Conservation (phyloP, 2,888 invertebrate genomes). For the Archips xylosteana region DNA sequence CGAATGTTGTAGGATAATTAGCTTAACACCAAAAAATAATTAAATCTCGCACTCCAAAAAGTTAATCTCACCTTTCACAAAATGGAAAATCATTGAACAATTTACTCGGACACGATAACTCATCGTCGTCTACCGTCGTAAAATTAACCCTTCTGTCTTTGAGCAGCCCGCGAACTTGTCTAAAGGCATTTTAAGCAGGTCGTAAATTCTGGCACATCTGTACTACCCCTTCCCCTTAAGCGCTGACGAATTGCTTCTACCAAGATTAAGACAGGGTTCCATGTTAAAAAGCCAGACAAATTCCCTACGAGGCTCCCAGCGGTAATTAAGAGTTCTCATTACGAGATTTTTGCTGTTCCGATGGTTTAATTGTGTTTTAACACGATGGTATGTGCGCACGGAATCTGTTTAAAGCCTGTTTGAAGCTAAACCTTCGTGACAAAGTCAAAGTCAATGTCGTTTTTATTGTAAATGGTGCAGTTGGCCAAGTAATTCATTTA, state of each 20-base stretch:
- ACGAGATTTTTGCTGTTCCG: constrained; percentile 25
- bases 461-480: too few species aligned
- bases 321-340: constrained; percentile 39
- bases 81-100: constrained; percentile 2
- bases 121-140: background rate
- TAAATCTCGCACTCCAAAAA: background rate
- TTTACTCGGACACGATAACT: background rate
- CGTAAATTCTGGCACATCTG: constrained; percentile 37
- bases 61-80: background rate
- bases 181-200: constrained; percentile 10
- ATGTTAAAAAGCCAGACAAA: constrained; percentile 21
- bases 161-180: background rate
- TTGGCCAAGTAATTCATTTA: too few species aligned
- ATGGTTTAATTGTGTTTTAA: constrained; percentile 13
- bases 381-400: background rate
- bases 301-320: constrained; percentile 22
- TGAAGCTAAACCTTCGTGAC: too few species aligned
- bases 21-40: too few species aligned
- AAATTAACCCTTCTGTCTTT: constrained; percentile 21
- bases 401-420: background rate
- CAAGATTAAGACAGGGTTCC: constrained; percentile 30
- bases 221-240: constrained; percentile 24
- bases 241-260: constrained; percentile 33
- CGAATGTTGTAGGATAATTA: too few species aligned
- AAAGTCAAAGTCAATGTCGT: too few species aligned